phyloP scores from a whole-genome alignment of 2,888 invertebrate species.

The Metopia argyrocephala region DNA sequence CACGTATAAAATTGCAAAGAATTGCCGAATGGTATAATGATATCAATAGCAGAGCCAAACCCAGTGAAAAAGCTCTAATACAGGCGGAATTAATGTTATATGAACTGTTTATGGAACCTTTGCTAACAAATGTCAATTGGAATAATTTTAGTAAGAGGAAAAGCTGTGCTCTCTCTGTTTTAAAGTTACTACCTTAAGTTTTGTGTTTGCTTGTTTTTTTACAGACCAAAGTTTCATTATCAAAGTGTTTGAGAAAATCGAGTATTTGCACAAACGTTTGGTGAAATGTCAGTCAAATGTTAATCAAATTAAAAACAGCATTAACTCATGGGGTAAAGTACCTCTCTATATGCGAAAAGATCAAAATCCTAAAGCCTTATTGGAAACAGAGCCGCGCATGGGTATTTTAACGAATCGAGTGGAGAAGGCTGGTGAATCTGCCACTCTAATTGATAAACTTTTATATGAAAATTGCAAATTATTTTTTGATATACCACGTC shows the following conservation, averaged over 20 bases:
- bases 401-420: conserved; percentile 71
- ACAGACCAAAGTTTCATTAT: conserved; percentile 85
- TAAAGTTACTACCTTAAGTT: not conserved
- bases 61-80: conserved; percentile 88
- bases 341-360: conserved; percentile 89
- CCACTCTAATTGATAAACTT: conserved; percentile 81
- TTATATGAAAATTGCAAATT: conserved; percentile 84
- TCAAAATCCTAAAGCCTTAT: conserved; percentile 80
- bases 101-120: conserved; percentile 84
- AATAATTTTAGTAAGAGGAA: conserved; percentile 66
- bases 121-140: conserved; percentile 79
- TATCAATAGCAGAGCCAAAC: conserved; percentile 85
- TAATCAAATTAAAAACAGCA: conserved; percentile 80
- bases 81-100: conserved; percentile 87
- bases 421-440: conserved; percentile 79
- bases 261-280: conserved; percentile 85
- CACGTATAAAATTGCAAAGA: conserved; percentile 81
- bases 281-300: conserved; percentile 84
- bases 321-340: conserved; percentile 85
- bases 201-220: not conserved
- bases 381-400: conserved; percentile 79
- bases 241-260: conserved; percentile 83
- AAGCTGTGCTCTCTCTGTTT: not conserved
- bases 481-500: conserved; percentile 81
- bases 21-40: conserved; percentile 91